These are phyloP conservation scores for Dicaeum eximium DNA, from an alignment of 2,113 vertebrate species.

Conservation along the genomic window DNA sequence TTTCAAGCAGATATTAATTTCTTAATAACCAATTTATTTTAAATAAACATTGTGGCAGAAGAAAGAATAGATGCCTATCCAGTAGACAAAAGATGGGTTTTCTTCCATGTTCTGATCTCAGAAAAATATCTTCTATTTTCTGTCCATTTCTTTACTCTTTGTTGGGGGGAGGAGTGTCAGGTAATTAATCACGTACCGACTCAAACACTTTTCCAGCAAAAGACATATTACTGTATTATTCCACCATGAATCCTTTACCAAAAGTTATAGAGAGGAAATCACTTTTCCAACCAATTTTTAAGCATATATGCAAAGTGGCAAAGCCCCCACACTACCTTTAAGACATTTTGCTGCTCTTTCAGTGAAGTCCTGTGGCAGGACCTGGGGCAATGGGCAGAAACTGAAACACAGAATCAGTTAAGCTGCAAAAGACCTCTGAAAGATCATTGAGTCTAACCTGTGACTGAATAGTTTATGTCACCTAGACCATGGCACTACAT, in stretches of 20 bases:
- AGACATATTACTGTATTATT: neutral
- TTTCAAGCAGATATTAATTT: neutral
- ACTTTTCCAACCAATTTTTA: neutral
- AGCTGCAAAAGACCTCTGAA: neutral
- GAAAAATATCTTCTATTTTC: neutral
- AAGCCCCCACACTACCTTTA: neutral
- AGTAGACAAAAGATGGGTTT: accelerated
- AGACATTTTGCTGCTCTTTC: neutral
- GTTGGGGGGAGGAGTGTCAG: accelerated
- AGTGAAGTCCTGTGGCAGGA: neutral
- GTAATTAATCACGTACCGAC: neutral
- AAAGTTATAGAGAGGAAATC: accelerated
- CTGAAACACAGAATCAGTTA: neutral
- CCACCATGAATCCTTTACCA: neutral
- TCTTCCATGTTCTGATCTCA: neutral
- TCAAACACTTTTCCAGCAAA: neutral
- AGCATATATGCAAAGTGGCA: accelerated
- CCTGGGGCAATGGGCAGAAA: neutral
- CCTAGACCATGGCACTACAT: neutral
- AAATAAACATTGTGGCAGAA: neutral
- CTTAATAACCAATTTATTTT: neutral
- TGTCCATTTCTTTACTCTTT: neutral
- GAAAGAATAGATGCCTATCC: neutral
- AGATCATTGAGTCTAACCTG: neutral
- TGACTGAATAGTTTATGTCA: neutral